Evolutionary conservation across 1,140 invertebrate genomes (phyloP), one percentile per base, ranked within the genome.

Genomic region (Nilaparvata lugens): DNA sequence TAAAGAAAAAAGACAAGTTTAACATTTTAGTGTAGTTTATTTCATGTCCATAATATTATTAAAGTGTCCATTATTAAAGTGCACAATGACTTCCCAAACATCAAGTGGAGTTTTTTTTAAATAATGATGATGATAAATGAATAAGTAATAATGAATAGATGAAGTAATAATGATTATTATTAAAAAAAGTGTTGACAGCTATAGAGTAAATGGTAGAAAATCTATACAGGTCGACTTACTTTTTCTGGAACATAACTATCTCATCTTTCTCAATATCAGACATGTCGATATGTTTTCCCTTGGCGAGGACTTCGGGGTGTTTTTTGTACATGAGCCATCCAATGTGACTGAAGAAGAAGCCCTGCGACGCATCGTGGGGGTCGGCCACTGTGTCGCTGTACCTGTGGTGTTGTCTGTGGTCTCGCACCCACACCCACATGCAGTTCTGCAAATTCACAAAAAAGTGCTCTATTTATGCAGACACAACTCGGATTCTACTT

Each of bases 211-310:
- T n/a, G n/a, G n/a, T n/a, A n/a, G n/a, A n/a, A n/a, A n/a, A n/a
- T n/a, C n/a, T n/a, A n/a, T n/a, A n/a, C n/a, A n/a, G n/a, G n/a
- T n/a, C n/a, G n/a, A 18, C 72, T 74, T 66, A 82, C 80, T 74
- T 85, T 69, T 82, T 79, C 71, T 92, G 89, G 65, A 89, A 85
- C 69, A 75, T 78, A n/a, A 88, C 78, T 2, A 91, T 77, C 16
- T 83, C 81, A 75, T 93, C 88, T 31, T 72, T 74, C 61, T 80
- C 73, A 19, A 92, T 73, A 69, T 93, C 89, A 28, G 76, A 79
- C 69, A 89, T 76, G 69, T 90, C 86, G n/a, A 92, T 75, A 56
- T 71, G 72, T 64, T 81, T 81, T 19, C 88, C 88, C 70, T 83
- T 85, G 23, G 67, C 70, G 31, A 78, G 83, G 24, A 91, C 80